Percentiles rank a stretch among this genome's conserved stretches.
Evolutionary conservation across 2,113 vertebrate species (phyloP).

Genomic region (Tachysurus vachellii): DNA sequence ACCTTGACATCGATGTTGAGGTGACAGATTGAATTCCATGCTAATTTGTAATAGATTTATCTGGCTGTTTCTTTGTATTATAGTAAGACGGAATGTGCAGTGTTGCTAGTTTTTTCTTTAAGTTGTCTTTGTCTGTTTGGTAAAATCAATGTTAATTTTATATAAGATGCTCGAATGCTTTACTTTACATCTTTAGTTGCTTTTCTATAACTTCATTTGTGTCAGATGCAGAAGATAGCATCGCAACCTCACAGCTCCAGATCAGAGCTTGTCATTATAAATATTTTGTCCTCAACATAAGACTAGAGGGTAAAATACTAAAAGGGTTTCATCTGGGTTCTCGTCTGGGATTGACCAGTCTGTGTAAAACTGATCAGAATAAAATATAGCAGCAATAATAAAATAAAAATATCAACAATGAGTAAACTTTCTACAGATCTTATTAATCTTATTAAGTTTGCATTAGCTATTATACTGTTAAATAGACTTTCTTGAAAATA

Average conservation of each 20-base stretch:
- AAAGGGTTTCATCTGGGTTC: background rate
- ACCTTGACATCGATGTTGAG: background rate
- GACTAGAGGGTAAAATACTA: background rate
- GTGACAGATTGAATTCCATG: constrained; percentile 77
- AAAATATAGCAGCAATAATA: too few species aligned
- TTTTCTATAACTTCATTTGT: background rate
- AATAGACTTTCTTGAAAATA: too few species aligned
- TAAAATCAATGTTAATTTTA: background rate
- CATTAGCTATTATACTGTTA: too few species aligned
- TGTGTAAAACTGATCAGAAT: background rate
- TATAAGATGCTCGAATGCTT: background rate
- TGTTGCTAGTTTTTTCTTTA: background rate
- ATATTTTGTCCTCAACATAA: background rate
- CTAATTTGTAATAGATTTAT: constrained; percentile 73
- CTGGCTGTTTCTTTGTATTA: background rate
- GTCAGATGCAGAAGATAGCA: background rate
- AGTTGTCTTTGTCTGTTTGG: background rate
- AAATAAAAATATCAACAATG: too few species aligned
- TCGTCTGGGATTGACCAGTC: background rate
- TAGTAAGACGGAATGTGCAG: background rate
- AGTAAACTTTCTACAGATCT: too few species aligned
- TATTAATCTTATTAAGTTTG: too few species aligned
- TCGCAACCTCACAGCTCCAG: background rate
- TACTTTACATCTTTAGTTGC: background rate
- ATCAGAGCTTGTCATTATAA: background rate